These are phyloP conservation scores for Danio rerio DNA, from an alignment of 2,113 vertebrate species.

Conservation along the genomic window DNA sequence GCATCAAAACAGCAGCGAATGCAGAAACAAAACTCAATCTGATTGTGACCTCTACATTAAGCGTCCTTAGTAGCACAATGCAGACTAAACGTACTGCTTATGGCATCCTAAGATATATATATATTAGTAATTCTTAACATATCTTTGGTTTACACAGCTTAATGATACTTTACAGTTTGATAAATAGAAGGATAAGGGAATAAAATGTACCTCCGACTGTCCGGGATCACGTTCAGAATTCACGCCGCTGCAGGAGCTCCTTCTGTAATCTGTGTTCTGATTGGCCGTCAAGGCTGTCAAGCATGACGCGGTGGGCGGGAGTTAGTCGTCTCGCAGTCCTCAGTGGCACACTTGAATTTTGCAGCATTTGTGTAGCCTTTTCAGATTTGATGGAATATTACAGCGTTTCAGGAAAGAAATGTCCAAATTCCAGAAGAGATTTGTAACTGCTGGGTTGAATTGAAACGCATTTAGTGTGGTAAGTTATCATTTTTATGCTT, in stretches of 20 bases:
- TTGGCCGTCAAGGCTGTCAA: conserved; percentile 39
- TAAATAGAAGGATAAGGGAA: not conserved
- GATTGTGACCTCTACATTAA: not conserved
- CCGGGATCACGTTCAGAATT: not conserved
- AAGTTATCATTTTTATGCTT: too few relatives aligned
- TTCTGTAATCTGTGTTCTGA: conserved; percentile 36
- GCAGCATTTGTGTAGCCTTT: not conserved
- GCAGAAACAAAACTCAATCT: not conserved
- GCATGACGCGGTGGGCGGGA: not conserved
- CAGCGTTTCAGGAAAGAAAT: not conserved
- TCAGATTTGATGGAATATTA: not conserved
- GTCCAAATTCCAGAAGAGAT: too few relatives aligned
- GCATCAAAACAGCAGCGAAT: not conserved
- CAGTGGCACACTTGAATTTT: not conserved
- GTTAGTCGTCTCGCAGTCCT: not conserved
- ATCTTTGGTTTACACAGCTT: not conserved
- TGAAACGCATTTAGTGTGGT: not conserved
- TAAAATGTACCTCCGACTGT: conserved; percentile 42
- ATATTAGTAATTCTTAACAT: not conserved
- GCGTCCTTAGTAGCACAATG: not conserved
- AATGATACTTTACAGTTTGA: not conserved
- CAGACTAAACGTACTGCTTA: not conserved
- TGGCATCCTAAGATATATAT: not conserved
- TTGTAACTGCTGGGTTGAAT: not conserved
- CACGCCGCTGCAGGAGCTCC: conserved; percentile 23